Conservation (phyloP, 2,888 invertebrate genomes). For the Volucella bombylans region DNA sequence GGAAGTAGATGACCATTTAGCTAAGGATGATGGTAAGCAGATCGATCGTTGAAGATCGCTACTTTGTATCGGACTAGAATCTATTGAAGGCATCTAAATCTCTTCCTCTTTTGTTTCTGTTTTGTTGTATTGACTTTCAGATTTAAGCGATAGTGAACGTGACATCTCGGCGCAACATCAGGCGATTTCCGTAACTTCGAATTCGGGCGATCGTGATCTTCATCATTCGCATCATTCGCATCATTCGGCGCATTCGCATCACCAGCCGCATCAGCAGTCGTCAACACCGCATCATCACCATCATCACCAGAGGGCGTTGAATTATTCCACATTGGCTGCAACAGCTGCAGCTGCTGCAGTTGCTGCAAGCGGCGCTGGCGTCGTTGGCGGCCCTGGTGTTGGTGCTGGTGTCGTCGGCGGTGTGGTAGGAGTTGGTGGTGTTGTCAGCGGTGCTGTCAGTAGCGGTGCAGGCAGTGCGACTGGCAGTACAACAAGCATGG, state of each 20-base stretch:
- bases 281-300: constrained; percentile 82
- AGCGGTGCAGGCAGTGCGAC: constrained; percentile 79
- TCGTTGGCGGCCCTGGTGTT: constrained; percentile 76
- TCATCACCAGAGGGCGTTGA: constrained; percentile 86
- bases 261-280: constrained; percentile 74
- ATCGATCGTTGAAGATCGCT: neutral
- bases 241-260: constrained; percentile 72
- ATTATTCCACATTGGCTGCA: constrained; percentile 90
- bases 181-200: constrained; percentile 71
- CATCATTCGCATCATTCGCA: constrained; percentile 71
- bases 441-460: constrained; percentile 78
- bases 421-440: constrained; percentile 79
- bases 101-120: constrained; percentile 23
- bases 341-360: constrained; percentile 84
- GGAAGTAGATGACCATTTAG: constrained; percentile 91
- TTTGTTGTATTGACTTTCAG: constrained; percentile 71
- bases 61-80: neutral
- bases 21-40: constrained; percentile 86
- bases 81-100: constrained; percentile 1
- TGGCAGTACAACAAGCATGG: constrained; percentile 78
- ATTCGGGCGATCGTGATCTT: constrained; percentile 73
- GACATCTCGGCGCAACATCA: constrained; percentile 81
- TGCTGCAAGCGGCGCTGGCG: constrained; percentile 76
- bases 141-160: constrained; percentile 81
- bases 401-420: constrained; percentile 78